Conservation (phyloP, 2,888 invertebrate species). For the Acleris holmiana region DNA sequence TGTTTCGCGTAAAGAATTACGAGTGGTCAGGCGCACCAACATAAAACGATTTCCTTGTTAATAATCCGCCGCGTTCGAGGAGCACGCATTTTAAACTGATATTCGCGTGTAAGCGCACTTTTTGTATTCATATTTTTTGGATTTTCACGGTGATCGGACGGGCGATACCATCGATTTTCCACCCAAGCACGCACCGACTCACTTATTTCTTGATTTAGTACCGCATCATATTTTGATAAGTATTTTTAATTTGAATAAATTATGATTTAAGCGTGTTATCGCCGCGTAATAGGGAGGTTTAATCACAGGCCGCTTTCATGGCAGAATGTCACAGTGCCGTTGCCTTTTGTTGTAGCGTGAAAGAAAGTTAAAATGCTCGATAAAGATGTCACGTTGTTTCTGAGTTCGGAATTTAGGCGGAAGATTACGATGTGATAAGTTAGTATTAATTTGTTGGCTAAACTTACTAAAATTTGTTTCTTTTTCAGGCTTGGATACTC, state of each 20-base stretch:
- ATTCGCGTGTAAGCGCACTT: constrained; percentile 70
- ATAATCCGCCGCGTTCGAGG: constrained; percentile 23
- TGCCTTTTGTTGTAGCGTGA: constrained; percentile 34
- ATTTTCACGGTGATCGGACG: constrained; percentile 79
- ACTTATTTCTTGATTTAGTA: constrained; percentile 82
- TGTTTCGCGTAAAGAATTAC: constrained; percentile 11
- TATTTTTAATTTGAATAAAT: constrained; percentile 85
- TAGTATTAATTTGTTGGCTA: constrained; percentile 41
- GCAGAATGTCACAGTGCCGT: constrained; percentile 57
- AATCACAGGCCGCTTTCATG: constrained; percentile 67
- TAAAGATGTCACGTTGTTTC: constrained; percentile 72
- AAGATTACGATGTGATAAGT: constrained; percentile 58
- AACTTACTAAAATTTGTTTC: constrained; percentile 43
- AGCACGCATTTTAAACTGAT: constrained; percentile 64
- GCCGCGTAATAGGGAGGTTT: constrained; percentile 70
- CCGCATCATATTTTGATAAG: constrained; percentile 84
- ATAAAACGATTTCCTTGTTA: constrained; percentile 34
- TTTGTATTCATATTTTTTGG: constrained; percentile 59
- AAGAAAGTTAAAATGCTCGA: constrained; percentile 50
- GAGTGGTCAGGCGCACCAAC: constrained; percentile 17
- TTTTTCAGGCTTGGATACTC: constrained; percentile 48
- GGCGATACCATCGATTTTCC: constrained; percentile 72
- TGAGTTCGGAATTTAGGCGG: constrained; percentile 58
- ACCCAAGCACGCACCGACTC: constrained; percentile 73
- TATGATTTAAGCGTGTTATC: constrained; percentile 81